Evolutionary conservation across 1,140 invertebrate species (phyloP).

Genomic region (Saccostrea echinata): DNA sequence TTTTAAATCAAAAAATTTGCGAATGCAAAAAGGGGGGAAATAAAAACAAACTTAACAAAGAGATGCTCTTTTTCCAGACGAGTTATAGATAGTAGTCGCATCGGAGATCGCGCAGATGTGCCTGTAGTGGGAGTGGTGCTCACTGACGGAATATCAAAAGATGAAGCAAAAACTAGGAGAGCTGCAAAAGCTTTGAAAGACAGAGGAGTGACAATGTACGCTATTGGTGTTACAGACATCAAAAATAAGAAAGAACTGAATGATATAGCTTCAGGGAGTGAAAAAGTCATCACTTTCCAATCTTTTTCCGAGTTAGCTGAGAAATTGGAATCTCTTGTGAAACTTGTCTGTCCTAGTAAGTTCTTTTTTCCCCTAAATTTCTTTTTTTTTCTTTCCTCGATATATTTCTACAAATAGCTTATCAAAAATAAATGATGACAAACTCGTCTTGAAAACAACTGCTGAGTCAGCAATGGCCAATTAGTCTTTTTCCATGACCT

Average conservation of each 20-base stretch:
- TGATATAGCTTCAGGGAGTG: slow-evolving; percentile 44
- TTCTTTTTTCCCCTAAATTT: not conserved
- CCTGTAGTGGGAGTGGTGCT: slow-evolving; percentile 66
- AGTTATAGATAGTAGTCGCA: not conserved
- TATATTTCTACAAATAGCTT: no score
- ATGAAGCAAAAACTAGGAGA: slow-evolving; percentile 49
- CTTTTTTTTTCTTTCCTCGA: not conserved
- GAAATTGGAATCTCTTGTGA: slow-evolving; percentile 33
- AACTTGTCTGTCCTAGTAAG: slow-evolving; percentile 57
- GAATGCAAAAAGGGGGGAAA: no score
- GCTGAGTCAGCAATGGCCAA: no score
- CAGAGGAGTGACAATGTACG: slow-evolving; percentile 58
- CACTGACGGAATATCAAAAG: slow-evolving; percentile 63
- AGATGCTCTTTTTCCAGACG: not conserved
- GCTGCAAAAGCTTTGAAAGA: slow-evolving; percentile 56
- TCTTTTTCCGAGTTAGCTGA: slow-evolving; percentile 44
- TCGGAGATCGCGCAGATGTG: not conserved
- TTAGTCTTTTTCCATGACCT: no score
- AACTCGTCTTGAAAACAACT: no score
- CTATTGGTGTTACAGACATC: slow-evolving; percentile 56
- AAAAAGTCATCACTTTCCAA: slow-evolving; percentile 45
- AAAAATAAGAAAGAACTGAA: slow-evolving; percentile 49
- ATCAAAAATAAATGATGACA: no score
- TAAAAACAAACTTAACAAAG: no score
- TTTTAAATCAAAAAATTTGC: no score